A percentile compares a stretch with the other conserved stretches of the same genome.
These are phyloP conservation scores for Zygogramma bicolorata DNA, from an alignment of 2,888 invertebrate genomes.

Conservation along the genomic window DNA sequence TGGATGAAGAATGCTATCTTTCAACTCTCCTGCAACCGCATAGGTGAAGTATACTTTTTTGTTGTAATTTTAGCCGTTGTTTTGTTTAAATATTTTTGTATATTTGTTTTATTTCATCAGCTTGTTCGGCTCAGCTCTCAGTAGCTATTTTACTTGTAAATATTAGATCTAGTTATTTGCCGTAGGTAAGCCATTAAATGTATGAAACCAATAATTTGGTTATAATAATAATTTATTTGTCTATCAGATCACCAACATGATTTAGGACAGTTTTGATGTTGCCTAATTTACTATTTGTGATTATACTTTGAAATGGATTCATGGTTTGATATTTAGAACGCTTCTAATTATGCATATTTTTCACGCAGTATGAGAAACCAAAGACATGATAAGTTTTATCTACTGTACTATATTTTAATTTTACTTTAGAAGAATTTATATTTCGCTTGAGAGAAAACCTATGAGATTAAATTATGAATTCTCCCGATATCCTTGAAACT, in stretches of 20 bases:
- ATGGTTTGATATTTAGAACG: neutral
- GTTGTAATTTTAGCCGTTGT: constrained; percentile 7
- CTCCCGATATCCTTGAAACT: too few species aligned
- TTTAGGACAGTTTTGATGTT: neutral
- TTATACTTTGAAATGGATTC: neutral
- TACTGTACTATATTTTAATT: neutral
- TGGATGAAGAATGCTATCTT: constrained; percentile 1
- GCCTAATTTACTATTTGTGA: neutral
- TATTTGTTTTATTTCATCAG: constrained; percentile 10
- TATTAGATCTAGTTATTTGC: neutral
- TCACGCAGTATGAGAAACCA: neutral
- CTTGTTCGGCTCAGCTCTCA: neutral
- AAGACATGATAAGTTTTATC: neutral
- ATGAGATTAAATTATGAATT: neutral
- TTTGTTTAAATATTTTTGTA: constrained; percentile 18
- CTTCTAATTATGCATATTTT: neutral
- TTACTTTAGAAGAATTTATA: neutral
- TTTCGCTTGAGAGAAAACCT: neutral
- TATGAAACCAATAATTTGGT: neutral
- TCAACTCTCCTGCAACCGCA: neutral
- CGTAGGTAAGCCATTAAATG: neutral
- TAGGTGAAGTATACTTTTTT: neutral
- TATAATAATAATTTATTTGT: too few species aligned
- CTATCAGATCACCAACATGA: too few species aligned
- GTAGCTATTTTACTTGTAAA: neutral